A percentile compares a stretch with the other conserved stretches of the same genome.
Conservation (phyloP, 1,140 invertebrate species). For the Archivesica marissinica region DNA sequence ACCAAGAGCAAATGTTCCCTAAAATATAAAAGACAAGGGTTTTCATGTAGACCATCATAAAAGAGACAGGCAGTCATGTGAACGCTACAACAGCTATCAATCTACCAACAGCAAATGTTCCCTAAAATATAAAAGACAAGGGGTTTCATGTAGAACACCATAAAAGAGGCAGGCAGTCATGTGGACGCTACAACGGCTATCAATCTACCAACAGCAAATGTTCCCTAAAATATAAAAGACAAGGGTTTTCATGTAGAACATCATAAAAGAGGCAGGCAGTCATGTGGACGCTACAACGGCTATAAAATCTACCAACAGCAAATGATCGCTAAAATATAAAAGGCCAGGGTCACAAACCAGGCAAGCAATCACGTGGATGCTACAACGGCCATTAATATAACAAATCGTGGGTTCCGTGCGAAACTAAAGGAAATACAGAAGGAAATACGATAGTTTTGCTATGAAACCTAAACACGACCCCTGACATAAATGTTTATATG, state of each 20-base stretch:
- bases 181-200: constrained; percentile 84
- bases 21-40: constrained; percentile 65
- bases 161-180: constrained; percentile 84
- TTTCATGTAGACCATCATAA: too few species aligned
- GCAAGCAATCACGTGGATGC: constrained; percentile 84
- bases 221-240: constrained; percentile 81
- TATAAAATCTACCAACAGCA: constrained; percentile 84
- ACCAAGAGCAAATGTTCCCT: constrained; percentile 85
- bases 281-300: constrained; percentile 84
- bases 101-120: constrained; percentile 85
- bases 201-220: constrained; percentile 85
- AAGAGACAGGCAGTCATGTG: constrained; percentile 83
- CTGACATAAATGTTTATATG: too few species aligned
- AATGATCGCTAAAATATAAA: constrained; percentile 83
- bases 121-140: constrained; percentile 80
- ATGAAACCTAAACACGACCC: too few species aligned
- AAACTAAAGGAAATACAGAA: too few species aligned
- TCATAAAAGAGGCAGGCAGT: constrained; percentile 85
- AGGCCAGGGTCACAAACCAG: constrained; percentile 85
- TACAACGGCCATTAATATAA: constrained; percentile 84
- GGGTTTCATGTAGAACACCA: too few species aligned
- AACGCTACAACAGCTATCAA: constrained; percentile 84
- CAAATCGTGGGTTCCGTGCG: too few species aligned
- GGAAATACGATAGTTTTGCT: too few species aligned
- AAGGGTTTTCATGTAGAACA: too few species aligned